phyloP scores from a whole-genome alignment of 1,140 invertebrate genomes.

The Rhopalosiphum maidis region DNA sequence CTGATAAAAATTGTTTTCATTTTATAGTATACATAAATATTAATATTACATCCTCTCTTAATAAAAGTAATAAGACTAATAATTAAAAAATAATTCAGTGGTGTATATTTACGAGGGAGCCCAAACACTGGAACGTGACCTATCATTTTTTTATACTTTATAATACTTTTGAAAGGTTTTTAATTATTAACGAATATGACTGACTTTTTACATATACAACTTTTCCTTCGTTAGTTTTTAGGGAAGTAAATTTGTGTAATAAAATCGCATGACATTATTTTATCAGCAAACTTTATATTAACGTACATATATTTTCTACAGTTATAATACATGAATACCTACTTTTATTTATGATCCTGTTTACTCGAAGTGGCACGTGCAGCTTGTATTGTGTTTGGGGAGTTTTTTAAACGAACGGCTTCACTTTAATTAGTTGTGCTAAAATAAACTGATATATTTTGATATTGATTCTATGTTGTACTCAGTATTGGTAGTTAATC shows the following conservation, averaged over 20 bases:
- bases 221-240: not conserved
- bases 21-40: not conserved
- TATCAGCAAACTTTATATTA: not conserved
- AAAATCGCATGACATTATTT: conserved; percentile 11
- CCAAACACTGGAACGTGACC: conserved; percentile 28
- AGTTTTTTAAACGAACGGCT: not conserved
- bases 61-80: not conserved
- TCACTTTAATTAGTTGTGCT: not conserved
- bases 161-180: conserved; percentile 28
- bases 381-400: not conserved
- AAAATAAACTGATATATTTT: not conserved
- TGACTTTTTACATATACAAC: conserved; percentile 6
- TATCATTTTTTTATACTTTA: conserved; percentile 11
- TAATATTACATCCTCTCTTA: not conserved
- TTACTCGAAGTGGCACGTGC: not conserved
- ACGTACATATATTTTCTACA: not conserved
- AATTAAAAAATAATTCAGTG: conserved; percentile 21
- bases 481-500: not conserved
- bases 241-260: not conserved
- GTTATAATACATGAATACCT: not conserved
- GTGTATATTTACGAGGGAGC: not conserved
- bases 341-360: not conserved
- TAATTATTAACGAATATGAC: conserved; percentile 21
- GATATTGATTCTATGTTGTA: not conserved
- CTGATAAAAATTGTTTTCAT: not conserved